These are phyloP conservation scores for Dallia pectoralis DNA, from an alignment of 2,797 vertebrate species.

Conservation along the genomic window DNA sequence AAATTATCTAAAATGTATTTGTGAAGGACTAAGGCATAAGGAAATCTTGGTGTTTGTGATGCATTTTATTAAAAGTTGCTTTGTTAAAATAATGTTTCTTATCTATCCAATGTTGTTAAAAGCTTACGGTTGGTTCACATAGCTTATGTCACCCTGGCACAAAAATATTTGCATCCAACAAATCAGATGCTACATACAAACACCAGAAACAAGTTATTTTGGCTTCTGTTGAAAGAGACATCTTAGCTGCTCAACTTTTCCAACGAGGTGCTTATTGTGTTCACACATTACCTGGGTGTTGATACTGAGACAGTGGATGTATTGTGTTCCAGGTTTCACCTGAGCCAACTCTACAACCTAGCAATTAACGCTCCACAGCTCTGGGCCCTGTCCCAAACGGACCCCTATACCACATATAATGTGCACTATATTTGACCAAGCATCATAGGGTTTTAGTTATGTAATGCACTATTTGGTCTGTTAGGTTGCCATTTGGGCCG, in stretches of 20 bases:
- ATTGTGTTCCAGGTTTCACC: constrained; percentile 56
- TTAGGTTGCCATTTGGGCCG: not conserved
- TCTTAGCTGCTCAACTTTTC: constrained; percentile 52
- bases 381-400: not conserved
- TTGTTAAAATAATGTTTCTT: not conserved
- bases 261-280: constrained; percentile 52
- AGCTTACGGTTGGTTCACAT: too few relatives aligned
- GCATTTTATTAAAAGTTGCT: constrained; percentile 25
- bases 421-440: not conserved
- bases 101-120: too few relatives aligned
- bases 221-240: too few relatives aligned
- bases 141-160: too few relatives aligned
- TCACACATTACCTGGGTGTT: constrained; percentile 48
- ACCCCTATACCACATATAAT: not conserved
- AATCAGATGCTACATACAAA: too few relatives aligned
- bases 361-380: constrained; percentile 61
- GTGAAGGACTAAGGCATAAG: not conserved
- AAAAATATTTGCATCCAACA: too few relatives aligned
- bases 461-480: too few relatives aligned
- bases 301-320: constrained; percentile 58
- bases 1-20: constrained; percentile 18
- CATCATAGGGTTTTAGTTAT: not conserved
- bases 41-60: constrained; percentile 9
- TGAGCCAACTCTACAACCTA: constrained; percentile 73
- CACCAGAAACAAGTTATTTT: too few relatives aligned